These are phyloP conservation scores for Carollia perspicillata DNA, from an alignment of 2,113 vertebrate genomes.

Conservation along the genomic window DNA sequence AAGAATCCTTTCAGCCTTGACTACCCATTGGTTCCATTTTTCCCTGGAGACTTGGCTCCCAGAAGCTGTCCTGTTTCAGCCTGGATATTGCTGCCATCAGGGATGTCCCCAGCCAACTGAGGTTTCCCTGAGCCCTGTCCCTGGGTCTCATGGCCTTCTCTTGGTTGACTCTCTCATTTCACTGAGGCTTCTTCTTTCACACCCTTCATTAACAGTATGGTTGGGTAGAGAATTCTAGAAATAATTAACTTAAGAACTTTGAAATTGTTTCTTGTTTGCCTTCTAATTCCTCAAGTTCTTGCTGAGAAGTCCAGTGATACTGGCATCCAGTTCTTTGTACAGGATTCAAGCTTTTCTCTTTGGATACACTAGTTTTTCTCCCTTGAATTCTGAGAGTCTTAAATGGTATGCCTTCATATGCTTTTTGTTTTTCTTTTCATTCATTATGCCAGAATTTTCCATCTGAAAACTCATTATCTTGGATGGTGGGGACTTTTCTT, in stretches of 20 bases:
- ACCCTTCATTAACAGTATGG: not conserved
- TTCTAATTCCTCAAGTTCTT: not conserved
- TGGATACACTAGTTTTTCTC: not conserved
- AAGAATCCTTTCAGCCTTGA: not conserved
- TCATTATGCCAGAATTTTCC: not conserved
- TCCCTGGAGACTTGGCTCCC: not conserved
- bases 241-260: not conserved
- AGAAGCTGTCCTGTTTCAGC: too few species aligned
- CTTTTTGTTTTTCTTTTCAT: not conserved
- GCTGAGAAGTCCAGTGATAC: not conserved
- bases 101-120: not conserved
- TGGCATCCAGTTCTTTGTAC: not conserved
- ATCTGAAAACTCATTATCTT: not conserved
- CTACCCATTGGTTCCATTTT: fast-evolving
- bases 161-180: not conserved
- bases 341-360: not conserved
- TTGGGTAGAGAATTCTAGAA: not conserved
- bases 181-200: not conserved
- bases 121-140: not conserved
- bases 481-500: not conserved
- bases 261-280: not conserved
- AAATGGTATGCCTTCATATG: fast-evolving
- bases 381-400: not conserved
- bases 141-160: not conserved
- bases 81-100: not conserved